A percentile compares a stretch with the other conserved stretches of the same genome.
Conservation (phyloP, 2,797 vertebrate genomes). For the Sorex maritimensis region DNA sequence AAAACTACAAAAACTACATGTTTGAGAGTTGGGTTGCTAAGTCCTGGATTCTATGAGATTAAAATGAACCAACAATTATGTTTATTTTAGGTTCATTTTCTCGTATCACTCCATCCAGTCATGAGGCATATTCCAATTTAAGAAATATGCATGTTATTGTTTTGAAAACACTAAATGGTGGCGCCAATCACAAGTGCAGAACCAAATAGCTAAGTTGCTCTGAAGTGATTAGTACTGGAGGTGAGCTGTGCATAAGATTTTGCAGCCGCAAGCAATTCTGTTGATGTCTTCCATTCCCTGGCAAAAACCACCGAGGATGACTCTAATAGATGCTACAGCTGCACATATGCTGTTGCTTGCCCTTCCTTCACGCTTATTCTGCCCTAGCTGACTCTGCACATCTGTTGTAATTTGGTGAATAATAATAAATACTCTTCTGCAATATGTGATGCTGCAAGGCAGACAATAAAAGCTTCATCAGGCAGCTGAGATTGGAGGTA, state of each 20-base stretch:
- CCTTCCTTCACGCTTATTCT: constrained; percentile 83
- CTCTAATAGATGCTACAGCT: constrained; percentile 83
- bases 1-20: constrained; percentile 19
- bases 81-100: constrained; percentile 24
- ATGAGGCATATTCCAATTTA: constrained; percentile 49
- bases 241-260: constrained; percentile 76
- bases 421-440: constrained; percentile 72
- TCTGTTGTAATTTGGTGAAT: constrained; percentile 83
- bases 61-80: constrained; percentile 24
- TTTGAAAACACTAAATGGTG: constrained; percentile 52
- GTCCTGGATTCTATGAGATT: neutral
- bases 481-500: constrained; percentile 52
- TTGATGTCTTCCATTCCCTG: constrained; percentile 79
- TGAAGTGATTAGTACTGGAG: constrained; percentile 73
- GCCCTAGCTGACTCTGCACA: constrained; percentile 84
- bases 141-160: constrained; percentile 40
- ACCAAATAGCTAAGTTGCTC: constrained; percentile 73
- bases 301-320: constrained; percentile 78
- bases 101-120: constrained; percentile 31
- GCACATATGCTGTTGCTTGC: constrained; percentile 82
- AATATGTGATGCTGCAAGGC: constrained; percentile 68
- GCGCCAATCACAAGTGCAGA: constrained; percentile 75
- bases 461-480: constrained; percentile 75
- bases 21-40: constrained; percentile 40
- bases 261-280: constrained; percentile 86